phyloP scores from a whole-genome alignment of 2,113 vertebrate genomes.

The Petrocephalus zakoni region DNA sequence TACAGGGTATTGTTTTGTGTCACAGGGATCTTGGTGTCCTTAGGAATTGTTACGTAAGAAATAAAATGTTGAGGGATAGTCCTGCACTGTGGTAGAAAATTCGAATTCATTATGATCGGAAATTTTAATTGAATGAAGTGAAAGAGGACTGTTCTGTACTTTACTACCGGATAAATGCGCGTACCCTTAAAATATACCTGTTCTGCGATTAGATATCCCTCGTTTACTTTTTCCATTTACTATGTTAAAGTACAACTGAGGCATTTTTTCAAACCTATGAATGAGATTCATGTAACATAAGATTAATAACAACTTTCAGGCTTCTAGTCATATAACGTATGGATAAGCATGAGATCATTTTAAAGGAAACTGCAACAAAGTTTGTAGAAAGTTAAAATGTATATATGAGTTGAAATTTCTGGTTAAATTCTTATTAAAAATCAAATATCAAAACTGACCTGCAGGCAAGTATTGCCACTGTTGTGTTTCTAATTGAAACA shows the following conservation, averaged over 20 bases:
- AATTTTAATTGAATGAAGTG: neutral
- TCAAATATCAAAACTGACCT: neutral
- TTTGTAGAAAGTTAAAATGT: neutral
- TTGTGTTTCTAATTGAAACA: neutral
- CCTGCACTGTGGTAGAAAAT: neutral
- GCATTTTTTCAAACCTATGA: neutral
- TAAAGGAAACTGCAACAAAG: neutral
- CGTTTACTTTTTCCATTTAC: neutral
- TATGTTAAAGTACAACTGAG: neutral
- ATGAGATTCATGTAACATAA: neutral
- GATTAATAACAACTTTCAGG: neutral
- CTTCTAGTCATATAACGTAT: neutral
- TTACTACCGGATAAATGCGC: neutral
- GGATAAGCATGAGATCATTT: neutral
- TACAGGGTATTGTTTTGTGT: neutral
- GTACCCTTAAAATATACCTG: neutral
- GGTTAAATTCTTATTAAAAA: neutral
- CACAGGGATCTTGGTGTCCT: neutral
- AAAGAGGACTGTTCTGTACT: neutral
- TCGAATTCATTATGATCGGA: neutral
- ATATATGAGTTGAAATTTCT: neutral
- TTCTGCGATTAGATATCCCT: neutral
- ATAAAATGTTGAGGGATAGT: neutral
- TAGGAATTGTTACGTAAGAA: neutral
- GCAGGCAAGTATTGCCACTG: neutral